Percentiles rank a stretch among this genome's conserved stretches.
phyloP scores from a whole-genome alignment of 2,113 vertebrate species.

The Ophthalmotilapia sp. region DNA sequence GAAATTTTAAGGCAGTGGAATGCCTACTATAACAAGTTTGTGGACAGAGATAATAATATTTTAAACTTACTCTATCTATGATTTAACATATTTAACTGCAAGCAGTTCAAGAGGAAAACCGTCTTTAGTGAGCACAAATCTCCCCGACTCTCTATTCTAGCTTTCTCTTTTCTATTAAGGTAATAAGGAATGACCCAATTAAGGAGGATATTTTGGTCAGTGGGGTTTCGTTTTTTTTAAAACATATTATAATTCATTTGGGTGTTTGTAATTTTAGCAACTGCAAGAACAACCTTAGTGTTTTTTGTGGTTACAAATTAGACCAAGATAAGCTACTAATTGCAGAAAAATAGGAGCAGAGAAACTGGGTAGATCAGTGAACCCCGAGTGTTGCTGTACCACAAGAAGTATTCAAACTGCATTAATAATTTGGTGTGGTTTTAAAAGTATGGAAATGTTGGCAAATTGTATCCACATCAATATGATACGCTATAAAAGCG shows the following conservation, averaged over 20 bases:
- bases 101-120: neutral
- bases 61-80: neutral
- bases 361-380: neutral
- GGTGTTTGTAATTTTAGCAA: conserved; percentile 20
- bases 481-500: neutral
- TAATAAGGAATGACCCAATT: conserved; percentile 48
- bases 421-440: neutral
- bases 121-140: neutral
- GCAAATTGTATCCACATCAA: neutral
- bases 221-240: neutral
- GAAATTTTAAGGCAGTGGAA: neutral
- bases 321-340: neutral
- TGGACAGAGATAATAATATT: neutral
- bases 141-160: neutral
- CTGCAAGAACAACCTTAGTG: neutral
- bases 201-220: conserved; percentile 50
- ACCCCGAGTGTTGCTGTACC: neutral
- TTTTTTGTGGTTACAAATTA: neutral
- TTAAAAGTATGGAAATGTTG: accelerated
- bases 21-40: neutral
- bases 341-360: neutral
- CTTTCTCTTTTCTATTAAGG: conserved; percentile 6
- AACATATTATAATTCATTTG: neutral
- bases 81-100: neutral
- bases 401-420: neutral